phyloP scores from a whole-genome alignment of 1,140 invertebrate species.

The Trichomalopsis sarcophagae region DNA sequence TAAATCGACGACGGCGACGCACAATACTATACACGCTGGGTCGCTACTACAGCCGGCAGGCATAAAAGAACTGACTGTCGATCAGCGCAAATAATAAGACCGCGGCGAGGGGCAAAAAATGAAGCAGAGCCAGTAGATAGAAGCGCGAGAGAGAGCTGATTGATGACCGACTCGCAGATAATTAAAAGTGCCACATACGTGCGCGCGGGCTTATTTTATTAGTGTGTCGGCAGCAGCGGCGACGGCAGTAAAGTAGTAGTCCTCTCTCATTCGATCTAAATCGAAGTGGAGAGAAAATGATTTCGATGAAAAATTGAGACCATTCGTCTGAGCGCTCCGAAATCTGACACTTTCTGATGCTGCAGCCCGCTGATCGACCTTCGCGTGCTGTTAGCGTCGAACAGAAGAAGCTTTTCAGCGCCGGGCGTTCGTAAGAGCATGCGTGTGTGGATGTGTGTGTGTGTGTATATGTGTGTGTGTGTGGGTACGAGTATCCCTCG shows the following conservation, averaged over 20 bases:
- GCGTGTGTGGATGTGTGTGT: not conserved
- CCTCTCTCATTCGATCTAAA: slow-evolving; percentile 36
- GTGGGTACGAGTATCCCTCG: slow-evolving; percentile 52
- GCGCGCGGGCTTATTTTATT: slow-evolving; percentile 51
- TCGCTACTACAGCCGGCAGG: slow-evolving; percentile 49
- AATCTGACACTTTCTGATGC: slow-evolving; percentile 12
- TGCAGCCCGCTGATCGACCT: slow-evolving; percentile 30
- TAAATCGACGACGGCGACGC: slow-evolving; percentile 54
- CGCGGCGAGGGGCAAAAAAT: not conserved
- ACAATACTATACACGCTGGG: not conserved
- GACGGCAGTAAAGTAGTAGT: not conserved
- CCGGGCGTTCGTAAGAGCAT: not conserved
- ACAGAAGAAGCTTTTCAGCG: not conserved
- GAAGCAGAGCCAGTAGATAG: not conserved
- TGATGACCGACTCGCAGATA: slow-evolving; percentile 62
- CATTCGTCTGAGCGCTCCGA: slow-evolving; percentile 22
- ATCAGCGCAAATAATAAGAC: slow-evolving; percentile 32
- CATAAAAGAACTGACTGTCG: slow-evolving; percentile 48
- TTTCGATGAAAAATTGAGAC: slow-evolving; percentile 51
- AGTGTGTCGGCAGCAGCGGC: not conserved
- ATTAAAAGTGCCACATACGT: slow-evolving; percentile 57
- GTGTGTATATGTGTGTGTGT: not conserved
- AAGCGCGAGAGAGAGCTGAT: slow-evolving; percentile 58
- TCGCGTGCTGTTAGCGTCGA: not conserved
- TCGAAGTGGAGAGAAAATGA: slow-evolving; percentile 21